These are phyloP conservation scores for Cotesia congregata DNA, from an alignment of 2,888 invertebrate genomes.

Conservation along the genomic window DNA sequence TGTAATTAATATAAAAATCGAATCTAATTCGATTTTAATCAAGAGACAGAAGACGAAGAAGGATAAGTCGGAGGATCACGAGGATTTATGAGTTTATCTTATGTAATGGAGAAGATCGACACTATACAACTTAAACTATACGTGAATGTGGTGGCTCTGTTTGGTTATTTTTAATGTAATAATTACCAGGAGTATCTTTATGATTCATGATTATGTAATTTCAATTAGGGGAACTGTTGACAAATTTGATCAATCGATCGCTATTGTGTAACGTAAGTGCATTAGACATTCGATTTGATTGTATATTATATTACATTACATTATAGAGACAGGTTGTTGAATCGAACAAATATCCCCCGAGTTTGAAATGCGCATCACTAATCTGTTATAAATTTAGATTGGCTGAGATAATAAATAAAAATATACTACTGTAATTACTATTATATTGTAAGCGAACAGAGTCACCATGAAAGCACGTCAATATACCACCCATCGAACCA, in stretches of 20 bases:
- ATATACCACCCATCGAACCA: slow-evolving; percentile 40
- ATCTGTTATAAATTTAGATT: slow-evolving; percentile 24
- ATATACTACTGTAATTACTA: background rate
- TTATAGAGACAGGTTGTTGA: background rate
- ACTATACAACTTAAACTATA: slow-evolving; percentile 30
- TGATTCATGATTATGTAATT: background rate
- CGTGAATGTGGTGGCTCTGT: slow-evolving; percentile 28
- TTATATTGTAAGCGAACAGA: slow-evolving; percentile 28
- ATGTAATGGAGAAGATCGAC: slow-evolving; percentile 44
- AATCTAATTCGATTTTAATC: slow-evolving; percentile 27
- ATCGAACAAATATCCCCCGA: slow-evolving; percentile 22
- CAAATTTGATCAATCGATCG: slow-evolving; percentile 4
- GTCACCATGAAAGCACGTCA: slow-evolving; percentile 37
- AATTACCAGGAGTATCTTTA: background rate
- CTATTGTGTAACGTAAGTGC: slow-evolving; percentile 12
- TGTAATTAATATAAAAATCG: slow-evolving; percentile 43
- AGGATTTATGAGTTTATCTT: background rate
- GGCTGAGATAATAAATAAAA: too few relatives aligned
- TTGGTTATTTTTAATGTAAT: background rate
- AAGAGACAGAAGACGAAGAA: slow-evolving; percentile 33
- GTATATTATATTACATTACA: slow-evolving; percentile 9
- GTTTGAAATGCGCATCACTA: slow-evolving; percentile 25
- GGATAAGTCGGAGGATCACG: slow-evolving; percentile 28
- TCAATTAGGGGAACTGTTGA: too few relatives aligned
- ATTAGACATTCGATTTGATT: slow-evolving; percentile 10